A percentile compares a stretch with the other conserved stretches of the same genome.
Conservation (phyloP, 2,888 invertebrate genomes). For the Galerucella calmariensis region DNA sequence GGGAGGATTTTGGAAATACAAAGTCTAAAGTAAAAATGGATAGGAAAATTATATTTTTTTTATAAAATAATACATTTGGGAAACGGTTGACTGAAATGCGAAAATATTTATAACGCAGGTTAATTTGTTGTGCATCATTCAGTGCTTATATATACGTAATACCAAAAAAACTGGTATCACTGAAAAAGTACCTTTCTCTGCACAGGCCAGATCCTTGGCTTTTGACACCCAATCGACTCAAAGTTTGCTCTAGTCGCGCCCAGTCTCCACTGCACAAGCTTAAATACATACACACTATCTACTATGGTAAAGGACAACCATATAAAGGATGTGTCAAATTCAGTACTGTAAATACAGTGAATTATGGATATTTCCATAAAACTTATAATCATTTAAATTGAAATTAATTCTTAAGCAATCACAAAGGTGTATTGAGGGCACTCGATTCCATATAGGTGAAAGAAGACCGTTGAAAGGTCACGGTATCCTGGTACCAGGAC, state of each 20-base stretch:
- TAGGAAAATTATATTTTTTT: too few species aligned
- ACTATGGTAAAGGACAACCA: constrained; percentile 42
- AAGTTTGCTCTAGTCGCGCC: constrained; percentile 64
- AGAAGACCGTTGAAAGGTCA: too few species aligned
- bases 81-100: not conserved
- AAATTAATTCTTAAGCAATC: too few species aligned
- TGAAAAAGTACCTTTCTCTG: constrained; percentile 67
- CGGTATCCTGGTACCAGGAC: too few species aligned
- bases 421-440: too few species aligned
- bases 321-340: not conserved
- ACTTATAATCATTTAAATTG: too few species aligned
- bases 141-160: constrained; percentile 58
- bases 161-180: constrained; percentile 52
- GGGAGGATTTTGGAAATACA: too few species aligned
- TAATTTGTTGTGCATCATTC: constrained; percentile 60
- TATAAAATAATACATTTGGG: not conserved
- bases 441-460: too few species aligned
- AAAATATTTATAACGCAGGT: constrained; percentile 44
- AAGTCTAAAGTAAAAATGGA: too few species aligned
- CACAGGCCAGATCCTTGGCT: constrained; percentile 66
- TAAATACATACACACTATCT: constrained; percentile 58
- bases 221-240: constrained; percentile 65
- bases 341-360: too few species aligned
- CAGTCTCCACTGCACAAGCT: constrained; percentile 64
- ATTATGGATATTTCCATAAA: too few species aligned